Conservation (phyloP, 2,797 vertebrate species). For the Tolypeutes matacus region DNA sequence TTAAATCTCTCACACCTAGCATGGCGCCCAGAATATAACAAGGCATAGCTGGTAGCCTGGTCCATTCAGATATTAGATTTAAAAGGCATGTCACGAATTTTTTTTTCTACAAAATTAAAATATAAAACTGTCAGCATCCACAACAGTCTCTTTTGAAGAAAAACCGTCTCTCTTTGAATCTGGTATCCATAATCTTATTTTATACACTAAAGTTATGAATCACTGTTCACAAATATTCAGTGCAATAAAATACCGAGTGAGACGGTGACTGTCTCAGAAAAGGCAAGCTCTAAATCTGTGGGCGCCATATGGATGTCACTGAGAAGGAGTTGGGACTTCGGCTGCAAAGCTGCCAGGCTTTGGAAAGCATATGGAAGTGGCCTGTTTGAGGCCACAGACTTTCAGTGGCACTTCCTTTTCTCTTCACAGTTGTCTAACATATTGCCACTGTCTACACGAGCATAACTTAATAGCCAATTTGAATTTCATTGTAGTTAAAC, state of each 20-base stretch:
- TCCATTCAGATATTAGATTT: neutral
- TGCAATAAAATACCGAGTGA: slow-evolving; percentile 21
- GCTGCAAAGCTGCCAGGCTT: slow-evolving; percentile 79
- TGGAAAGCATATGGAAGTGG: slow-evolving; percentile 81
- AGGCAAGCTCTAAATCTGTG: slow-evolving; percentile 78
- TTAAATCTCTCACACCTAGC: neutral
- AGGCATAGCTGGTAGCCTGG: neutral
- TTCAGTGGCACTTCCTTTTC: slow-evolving; percentile 47
- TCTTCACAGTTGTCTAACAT: slow-evolving; percentile 75
- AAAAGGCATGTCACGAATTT: neutral
- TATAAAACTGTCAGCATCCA: neutral
- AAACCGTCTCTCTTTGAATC: neutral
- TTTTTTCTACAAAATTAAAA: slow-evolving; percentile 1
- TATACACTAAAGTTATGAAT: slow-evolving; percentile 64
- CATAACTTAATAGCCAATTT: slow-evolving; percentile 70
- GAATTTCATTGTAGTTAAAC: slow-evolving; percentile 66
- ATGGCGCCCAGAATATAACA: neutral
- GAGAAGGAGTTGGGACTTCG: slow-evolving; percentile 79
- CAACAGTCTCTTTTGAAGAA: slow-evolving; percentile 2
- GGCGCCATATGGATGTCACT: slow-evolving; percentile 78
- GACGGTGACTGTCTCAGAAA: slow-evolving; percentile 65
- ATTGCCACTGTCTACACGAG: slow-evolving; percentile 69
- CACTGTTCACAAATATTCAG: slow-evolving; percentile 67
- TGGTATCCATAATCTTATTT: slow-evolving; percentile 48
- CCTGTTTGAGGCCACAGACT: slow-evolving; percentile 74